Percentiles rank a stretch among this genome's conserved stretches.
These are phyloP conservation scores for Alcis repandata DNA, from an alignment of 2,888 invertebrate genomes.

Conservation along the genomic window DNA sequence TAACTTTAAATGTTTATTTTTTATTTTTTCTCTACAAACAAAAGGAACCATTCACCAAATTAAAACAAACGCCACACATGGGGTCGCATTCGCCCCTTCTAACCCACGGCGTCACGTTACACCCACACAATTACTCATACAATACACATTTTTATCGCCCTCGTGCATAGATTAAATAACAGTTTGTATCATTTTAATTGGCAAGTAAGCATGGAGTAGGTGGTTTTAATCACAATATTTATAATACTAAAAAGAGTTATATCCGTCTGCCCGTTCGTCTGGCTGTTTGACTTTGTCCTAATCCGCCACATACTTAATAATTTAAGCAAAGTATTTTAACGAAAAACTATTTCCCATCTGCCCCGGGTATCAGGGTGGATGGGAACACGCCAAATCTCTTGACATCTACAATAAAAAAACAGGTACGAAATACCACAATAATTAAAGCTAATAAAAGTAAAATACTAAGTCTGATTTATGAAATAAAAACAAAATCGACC, in stretches of 20 bases:
- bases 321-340: no score
- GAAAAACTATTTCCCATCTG: no score
- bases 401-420: no score
- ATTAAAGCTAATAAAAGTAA: no score
- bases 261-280: no score
- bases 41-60: conserved; percentile 37
- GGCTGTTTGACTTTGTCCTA: no score
- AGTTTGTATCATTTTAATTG: neutral
- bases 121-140: conserved; percentile 56
- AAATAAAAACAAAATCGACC: neutral
- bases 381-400: no score
- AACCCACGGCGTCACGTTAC: conserved; percentile 53
- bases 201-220: neutral
- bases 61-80: conserved; percentile 46
- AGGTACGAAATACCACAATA: no score
- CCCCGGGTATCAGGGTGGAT: no score
- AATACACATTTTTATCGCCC: conserved; percentile 46
- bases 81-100: conserved; percentile 40
- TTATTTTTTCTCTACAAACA: conserved; percentile 19
- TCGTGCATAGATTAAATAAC: conserved; percentile 26
- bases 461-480: neutral
- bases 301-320: no score
- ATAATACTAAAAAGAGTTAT: no score
- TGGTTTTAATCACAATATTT: neutral
- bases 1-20: neutral